Conservation (phyloP, 2,888 invertebrate species). For the Cactoblastis cactorum region DNA sequence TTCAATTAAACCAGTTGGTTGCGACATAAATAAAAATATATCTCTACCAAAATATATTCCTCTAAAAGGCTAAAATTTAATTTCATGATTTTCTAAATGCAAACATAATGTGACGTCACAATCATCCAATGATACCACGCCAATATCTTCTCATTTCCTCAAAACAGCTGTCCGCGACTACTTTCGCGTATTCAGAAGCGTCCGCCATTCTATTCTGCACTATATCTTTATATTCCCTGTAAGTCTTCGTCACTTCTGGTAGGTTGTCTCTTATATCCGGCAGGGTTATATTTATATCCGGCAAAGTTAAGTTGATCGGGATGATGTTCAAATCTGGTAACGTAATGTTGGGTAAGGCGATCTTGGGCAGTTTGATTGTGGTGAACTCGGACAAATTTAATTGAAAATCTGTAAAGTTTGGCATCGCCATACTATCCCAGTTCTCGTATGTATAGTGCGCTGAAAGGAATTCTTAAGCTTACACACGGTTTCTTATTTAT, state of each 20-base stretch:
- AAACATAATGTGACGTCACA: slow-evolving; percentile 16
- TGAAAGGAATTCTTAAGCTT: slow-evolving; percentile 54
- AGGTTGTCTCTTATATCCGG: slow-evolving; percentile 53
- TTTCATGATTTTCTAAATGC: slow-evolving; percentile 21
- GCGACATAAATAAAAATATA: background rate
- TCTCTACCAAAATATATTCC: background rate
- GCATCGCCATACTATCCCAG: slow-evolving; percentile 60
- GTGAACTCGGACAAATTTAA: slow-evolving; percentile 61
- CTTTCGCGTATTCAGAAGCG: slow-evolving; percentile 71
- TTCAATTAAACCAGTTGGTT: no score
- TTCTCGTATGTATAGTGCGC: slow-evolving; percentile 74
- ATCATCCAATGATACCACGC: slow-evolving; percentile 56
- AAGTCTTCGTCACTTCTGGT: slow-evolving; percentile 59
- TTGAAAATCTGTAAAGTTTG: slow-evolving; percentile 69
- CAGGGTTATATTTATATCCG: slow-evolving; percentile 51
- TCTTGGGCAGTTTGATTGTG: slow-evolving; percentile 37
- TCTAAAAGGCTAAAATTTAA: background rate
- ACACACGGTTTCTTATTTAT: slow-evolving; percentile 18
- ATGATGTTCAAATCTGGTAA: slow-evolving; percentile 42
- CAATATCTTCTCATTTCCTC: slow-evolving; percentile 66
- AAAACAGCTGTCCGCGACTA: slow-evolving; percentile 74
- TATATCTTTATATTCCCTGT: slow-evolving; percentile 64
- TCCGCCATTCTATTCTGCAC: slow-evolving; percentile 72
- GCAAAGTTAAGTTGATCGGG: slow-evolving; percentile 36
- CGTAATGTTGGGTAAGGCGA: slow-evolving; percentile 45